Base-by-base conservation (phyloP, 2,797 vertebrate species). In the Aulostomus chinensis region DNA sequence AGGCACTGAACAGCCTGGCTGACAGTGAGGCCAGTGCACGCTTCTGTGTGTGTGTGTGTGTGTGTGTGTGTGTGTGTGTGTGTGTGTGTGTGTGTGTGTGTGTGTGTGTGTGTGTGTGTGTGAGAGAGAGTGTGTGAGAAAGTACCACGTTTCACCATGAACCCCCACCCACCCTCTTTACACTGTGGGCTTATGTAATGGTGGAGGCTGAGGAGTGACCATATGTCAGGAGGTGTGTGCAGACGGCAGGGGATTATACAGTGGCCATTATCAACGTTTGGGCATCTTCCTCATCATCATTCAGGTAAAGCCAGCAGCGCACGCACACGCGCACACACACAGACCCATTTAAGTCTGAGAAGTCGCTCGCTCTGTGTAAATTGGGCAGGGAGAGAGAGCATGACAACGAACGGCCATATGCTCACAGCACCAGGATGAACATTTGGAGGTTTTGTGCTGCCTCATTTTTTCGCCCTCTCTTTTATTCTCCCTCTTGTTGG, bases 391-490 rank as follows among this genome's bases (percentile, higher is more conserved):
- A 83, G 76, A 63, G 70, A 65, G 78, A 80, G 75, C 69, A 60
- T 78, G 84, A 88, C 86, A 88, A 90, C 88, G 88, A 89, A 81
- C 80, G 78, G 80, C 89, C 88, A 90, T 91, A 90, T 92, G 90
- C 83, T 87, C 84, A 55, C 76, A 66, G 80, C 59, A 72, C 70
- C 58, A 73, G 65, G 60, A 78, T 83, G 80, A 89, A 84, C 86
- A 87, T 86, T 88, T 75, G 67, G 76, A 63, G 51, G 80, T 81
- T 81, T 81, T 75, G 69, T 80, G 68, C 62, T 39, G 58, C 76
- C 73, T 75, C 68, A 49, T 74, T 67, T 80, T 80, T 73, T 51
- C 17, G 13, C 68, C 61, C 64, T 66, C 53, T 57, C 68, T 43
- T 73, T 83, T 80, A 56, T 78, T 56, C 76, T 61, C 51, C 42